Conservation (phyloP, 92 coral and sea anemone species). For the Epizoanthus ramosus region DNA sequence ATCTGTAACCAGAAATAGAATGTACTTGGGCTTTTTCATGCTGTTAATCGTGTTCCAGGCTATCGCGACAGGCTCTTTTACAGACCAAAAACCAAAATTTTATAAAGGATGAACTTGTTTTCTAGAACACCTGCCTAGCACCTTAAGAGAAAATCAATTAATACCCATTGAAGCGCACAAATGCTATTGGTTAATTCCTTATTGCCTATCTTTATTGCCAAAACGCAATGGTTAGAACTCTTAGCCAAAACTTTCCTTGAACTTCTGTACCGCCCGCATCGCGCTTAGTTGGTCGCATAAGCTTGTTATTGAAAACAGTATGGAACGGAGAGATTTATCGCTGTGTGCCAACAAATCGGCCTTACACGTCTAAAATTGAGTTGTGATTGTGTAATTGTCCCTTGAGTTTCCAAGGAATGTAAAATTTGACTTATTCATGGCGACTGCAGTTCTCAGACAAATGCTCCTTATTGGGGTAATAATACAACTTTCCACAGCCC, state of each 20-base stretch:
- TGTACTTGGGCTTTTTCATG: background rate
- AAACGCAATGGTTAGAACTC: slow-evolving; percentile 18
- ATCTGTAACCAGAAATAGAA: background rate
- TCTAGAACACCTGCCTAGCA: slow-evolving; percentile 39
- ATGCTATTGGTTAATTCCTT: slow-evolving; percentile 21
- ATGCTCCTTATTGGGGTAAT: background rate
- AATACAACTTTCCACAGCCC: background rate
- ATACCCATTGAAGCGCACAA: slow-evolving; percentile 5
- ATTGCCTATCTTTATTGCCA: slow-evolving; percentile 20
- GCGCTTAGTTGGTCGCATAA: background rate
- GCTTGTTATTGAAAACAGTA: background rate
- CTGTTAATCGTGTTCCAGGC: background rate
- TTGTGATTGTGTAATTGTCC: background rate
- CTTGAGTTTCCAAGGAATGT: slow-evolving; percentile 2
- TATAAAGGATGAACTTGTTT: slow-evolving; percentile 11
- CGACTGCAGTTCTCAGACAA: background rate
- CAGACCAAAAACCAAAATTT: slow-evolving; percentile 25
- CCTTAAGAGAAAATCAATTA: slow-evolving; percentile 34
- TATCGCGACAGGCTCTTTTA: background rate
- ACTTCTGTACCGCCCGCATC: slow-evolving; percentile 33
- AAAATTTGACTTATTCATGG: slow-evolving; percentile 9
- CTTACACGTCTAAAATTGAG: background rate
- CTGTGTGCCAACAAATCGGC: background rate
- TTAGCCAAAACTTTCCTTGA: slow-evolving; percentile 22
- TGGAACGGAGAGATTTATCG: background rate